Conservation (phyloP, 2,888 invertebrate species). For the Rotaria macrura region DNA sequence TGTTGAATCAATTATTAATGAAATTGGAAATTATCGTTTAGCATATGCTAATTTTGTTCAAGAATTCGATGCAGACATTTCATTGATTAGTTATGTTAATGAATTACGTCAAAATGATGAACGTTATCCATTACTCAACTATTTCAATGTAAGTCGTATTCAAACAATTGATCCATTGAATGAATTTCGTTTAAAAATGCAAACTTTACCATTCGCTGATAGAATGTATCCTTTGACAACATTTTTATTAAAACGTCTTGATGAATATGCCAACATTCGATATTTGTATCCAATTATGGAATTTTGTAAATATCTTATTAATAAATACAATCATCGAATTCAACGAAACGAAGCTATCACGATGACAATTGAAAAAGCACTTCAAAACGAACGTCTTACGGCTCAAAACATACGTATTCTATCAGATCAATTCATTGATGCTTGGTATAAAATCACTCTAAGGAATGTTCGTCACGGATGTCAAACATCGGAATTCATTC, state of each 20-base stretch:
- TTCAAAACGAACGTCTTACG: too few species aligned
- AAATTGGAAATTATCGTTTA: too few species aligned
- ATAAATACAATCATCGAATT: background rate
- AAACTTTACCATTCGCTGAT: background rate
- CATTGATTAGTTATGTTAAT: background rate
- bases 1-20: background rate
- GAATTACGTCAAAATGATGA: background rate
- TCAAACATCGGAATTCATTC: background rate
- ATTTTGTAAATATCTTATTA: background rate
- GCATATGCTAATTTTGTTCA: background rate
- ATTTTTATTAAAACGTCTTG: background rate
- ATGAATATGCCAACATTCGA: background rate
- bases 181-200: background rate
- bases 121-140: background rate
- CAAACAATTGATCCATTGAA: background rate
- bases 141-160: background rate
- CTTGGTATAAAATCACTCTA: background rate
- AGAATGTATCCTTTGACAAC: background rate
- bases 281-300: background rate
- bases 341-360: background rate
- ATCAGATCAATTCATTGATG: background rate
- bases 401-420: background rate
- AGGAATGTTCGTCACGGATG: background rate
- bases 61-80: background rate
- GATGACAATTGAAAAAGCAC: background rate